These are phyloP conservation scores for Clarias laeviceps DNA, from an alignment of 2,797 vertebrate species.

Conservation along the genomic window DNA sequence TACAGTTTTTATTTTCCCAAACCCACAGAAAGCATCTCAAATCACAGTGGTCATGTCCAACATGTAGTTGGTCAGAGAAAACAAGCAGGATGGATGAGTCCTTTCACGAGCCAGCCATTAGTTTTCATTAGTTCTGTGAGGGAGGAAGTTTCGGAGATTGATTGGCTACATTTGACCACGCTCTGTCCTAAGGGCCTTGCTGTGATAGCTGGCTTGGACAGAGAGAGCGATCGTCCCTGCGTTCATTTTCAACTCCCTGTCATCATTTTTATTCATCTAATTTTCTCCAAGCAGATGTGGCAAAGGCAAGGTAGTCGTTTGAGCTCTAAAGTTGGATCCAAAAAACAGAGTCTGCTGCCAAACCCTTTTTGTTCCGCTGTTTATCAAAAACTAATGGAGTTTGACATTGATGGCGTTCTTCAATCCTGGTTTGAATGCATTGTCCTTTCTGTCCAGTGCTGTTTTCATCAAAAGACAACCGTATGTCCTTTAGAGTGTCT, in stretches of 20 bases:
- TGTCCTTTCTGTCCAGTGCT: constrained; percentile 4
- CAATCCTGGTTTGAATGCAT: background rate
- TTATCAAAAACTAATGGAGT: constrained; percentile 39
- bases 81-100: constrained; percentile 72
- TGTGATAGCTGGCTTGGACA: constrained; percentile 72
- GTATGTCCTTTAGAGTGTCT: background rate
- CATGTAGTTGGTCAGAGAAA: constrained; percentile 63
- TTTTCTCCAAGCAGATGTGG: constrained; percentile 52
- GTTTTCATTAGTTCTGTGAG: constrained; percentile 75
- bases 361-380: constrained; percentile 4
- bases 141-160: constrained; percentile 67
- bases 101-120: constrained; percentile 74
- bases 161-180: constrained; percentile 76
- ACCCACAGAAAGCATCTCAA: constrained; percentile 40
- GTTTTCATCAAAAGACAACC: constrained; percentile 8
- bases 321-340: constrained; percentile 35
- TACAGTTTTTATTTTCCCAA: constrained; percentile 6
- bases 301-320: constrained; percentile 17
- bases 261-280: constrained; percentile 74
- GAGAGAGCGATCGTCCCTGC: constrained; percentile 70
- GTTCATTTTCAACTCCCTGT: constrained; percentile 65
- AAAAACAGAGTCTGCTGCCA: constrained; percentile 6
- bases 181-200: constrained; percentile 73
- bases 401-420: constrained; percentile 14
- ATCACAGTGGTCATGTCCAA: constrained; percentile 57